These are phyloP conservation scores for Palloptera scutellata DNA, from an alignment of 2,888 invertebrate species.

Conservation along the genomic window DNA sequence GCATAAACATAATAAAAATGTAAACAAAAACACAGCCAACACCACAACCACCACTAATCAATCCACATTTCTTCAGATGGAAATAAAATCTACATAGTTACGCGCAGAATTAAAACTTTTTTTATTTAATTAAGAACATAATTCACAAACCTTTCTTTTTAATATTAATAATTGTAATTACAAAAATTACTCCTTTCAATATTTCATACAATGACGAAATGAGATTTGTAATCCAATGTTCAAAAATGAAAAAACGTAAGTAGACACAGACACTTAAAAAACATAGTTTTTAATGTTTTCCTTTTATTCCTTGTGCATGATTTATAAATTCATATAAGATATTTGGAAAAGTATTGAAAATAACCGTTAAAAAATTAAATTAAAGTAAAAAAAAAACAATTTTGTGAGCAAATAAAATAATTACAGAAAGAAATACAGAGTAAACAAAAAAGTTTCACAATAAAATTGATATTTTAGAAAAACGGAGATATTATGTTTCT, in stretches of 20 bases:
- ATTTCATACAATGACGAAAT: no score
- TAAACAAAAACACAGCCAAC: constrained; percentile 22
- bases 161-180: no score
- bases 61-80: constrained; percentile 14
- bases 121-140: not conserved
- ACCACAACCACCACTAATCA: constrained; percentile 1
- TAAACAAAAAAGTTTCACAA: constrained; percentile 27
- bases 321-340: constrained; percentile 14
- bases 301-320: no score
- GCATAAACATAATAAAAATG: constrained; percentile 10
- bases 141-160: no score
- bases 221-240: no score
- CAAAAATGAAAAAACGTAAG: no score
- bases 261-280: no score
- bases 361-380: constrained; percentile 10
- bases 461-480: constrained; percentile 36
- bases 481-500: constrained; percentile 1
- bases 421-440: constrained; percentile 16
- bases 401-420: constrained; percentile 25
- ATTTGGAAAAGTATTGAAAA: constrained; percentile 15
- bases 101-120: not conserved
- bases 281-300: no score
- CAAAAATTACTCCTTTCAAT: no score
- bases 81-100: not conserved
- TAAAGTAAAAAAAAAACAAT: constrained; percentile 1